Conservation (phyloP, 2,888 invertebrate species). For the Marronus borbonicus region DNA sequence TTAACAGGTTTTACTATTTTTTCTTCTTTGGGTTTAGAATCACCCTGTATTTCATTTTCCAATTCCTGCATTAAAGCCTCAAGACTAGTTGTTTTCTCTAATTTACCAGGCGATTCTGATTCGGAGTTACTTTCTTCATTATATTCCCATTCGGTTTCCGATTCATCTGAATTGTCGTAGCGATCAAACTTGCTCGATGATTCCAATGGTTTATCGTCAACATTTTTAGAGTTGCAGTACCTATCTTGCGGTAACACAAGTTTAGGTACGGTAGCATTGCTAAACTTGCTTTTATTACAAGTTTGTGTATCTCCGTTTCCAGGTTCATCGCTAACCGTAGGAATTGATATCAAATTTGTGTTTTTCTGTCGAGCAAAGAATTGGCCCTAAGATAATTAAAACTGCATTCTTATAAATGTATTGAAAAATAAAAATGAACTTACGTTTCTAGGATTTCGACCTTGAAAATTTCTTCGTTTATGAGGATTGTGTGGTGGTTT, state of each 20-base stretch:
- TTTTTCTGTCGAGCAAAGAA: slow-evolving; percentile 64
- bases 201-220: slow-evolving; percentile 56
- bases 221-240: slow-evolving; percentile 58
- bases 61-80: slow-evolving; percentile 73
- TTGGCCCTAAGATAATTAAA: slow-evolving; percentile 60
- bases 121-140: slow-evolving; percentile 65
- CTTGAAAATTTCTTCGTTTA: slow-evolving; percentile 54
- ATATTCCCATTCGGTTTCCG: slow-evolving; percentile 65
- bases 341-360: slow-evolving; percentile 72
- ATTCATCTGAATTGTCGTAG: slow-evolving; percentile 68
- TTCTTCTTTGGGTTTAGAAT: slow-evolving; percentile 54
- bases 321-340: slow-evolving; percentile 67
- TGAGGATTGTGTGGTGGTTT: slow-evolving; percentile 31
- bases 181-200: slow-evolving; percentile 71
- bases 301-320: slow-evolving; percentile 46
- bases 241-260: slow-evolving; percentile 66
- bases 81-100: slow-evolving; percentile 71
- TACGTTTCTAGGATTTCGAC: slow-evolving; percentile 58
- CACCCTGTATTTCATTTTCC: slow-evolving; percentile 71
- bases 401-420: not conserved
- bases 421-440: slow-evolving; percentile 49
- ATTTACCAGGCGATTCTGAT: slow-evolving; percentile 66
- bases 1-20: slow-evolving; percentile 51
- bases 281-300: slow-evolving; percentile 41
- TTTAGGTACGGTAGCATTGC: slow-evolving; percentile 56